A percentile compares a stretch with the other conserved stretches of the same genome.
Evolutionary conservation across 2,113 vertebrate genomes (phyloP).

Genomic region (Boleophthalmus pectinirostris): DNA sequence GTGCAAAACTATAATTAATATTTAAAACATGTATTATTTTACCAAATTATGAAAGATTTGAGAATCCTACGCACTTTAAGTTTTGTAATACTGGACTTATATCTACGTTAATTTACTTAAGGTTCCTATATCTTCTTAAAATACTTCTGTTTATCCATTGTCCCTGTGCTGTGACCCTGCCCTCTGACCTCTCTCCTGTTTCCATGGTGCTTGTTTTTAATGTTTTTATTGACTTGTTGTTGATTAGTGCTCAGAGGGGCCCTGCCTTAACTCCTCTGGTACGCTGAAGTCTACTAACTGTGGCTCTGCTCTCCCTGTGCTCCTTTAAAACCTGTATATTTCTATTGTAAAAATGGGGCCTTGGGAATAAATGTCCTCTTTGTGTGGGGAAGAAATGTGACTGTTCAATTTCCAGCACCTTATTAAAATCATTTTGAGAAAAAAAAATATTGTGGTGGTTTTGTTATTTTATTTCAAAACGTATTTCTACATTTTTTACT

Average conservation of each 20-base stretch:
- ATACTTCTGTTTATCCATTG: neutral
- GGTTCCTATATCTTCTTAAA: neutral
- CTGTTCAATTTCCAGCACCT: slow-evolving; percentile 72
- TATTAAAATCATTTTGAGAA: slow-evolving; percentile 70
- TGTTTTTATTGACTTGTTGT: slow-evolving; percentile 16
- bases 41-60: too few species aligned
- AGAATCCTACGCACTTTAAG: too few species aligned
- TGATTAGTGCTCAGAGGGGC: slow-evolving; percentile 11
- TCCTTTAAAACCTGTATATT: slow-evolving; percentile 26
- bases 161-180: neutral
- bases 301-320: slow-evolving; percentile 28
- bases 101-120: too few species aligned
- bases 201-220: slow-evolving; percentile 34
- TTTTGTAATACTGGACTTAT: too few species aligned
- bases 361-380: slow-evolving; percentile 36
- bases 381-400: slow-evolving; percentile 43
- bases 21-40: too few species aligned
- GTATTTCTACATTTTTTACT: neutral
- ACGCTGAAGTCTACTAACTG: neutral
- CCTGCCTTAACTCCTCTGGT: slow-evolving; percentile 70
- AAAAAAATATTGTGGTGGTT: neutral
- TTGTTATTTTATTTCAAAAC: neutral
- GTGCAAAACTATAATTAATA: too few species aligned
- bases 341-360: neutral
- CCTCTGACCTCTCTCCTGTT: slow-evolving; percentile 13